phyloP scores from a whole-genome alignment of 2,888 invertebrate species.

The Gymnocheta viridis region DNA sequence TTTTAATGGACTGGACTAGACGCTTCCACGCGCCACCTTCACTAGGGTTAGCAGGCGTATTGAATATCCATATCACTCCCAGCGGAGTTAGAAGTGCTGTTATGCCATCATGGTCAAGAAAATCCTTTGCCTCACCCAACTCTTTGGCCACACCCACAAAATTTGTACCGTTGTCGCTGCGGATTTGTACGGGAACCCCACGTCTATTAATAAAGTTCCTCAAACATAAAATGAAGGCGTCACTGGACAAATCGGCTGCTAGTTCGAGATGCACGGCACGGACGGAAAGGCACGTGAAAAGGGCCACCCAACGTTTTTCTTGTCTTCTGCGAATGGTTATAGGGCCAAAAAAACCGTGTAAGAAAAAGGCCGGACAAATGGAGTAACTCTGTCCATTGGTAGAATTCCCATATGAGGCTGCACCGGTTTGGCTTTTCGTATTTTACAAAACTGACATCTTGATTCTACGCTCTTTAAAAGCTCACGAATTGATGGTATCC shows the following conservation, averaged over 20 bases:
- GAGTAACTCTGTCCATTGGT: conserved; percentile 60
- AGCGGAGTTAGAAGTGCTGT: neutral
- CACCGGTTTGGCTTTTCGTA: conserved; percentile 22
- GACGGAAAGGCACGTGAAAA: conserved; percentile 66
- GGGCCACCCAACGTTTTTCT: conserved; percentile 63
- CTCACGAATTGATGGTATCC: conserved; percentile 56
- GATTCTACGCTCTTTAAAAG: conserved; percentile 8
- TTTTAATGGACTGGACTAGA: conserved; percentile 61
- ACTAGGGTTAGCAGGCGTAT: conserved; percentile 57
- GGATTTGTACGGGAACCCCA: conserved; percentile 51
- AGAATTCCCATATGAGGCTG: conserved; percentile 60
- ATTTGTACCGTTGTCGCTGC: conserved; percentile 66
- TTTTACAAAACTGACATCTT: conserved; percentile 13
- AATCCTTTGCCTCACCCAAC: neutral
- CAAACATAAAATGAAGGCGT: conserved; percentile 39
- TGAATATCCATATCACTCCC: conserved; percentile 58
- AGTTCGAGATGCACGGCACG: conserved; percentile 65
- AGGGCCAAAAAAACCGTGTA: conserved; percentile 65
- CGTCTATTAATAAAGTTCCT: conserved; percentile 61
- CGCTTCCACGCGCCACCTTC: conserved; percentile 72
- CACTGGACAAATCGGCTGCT: conserved; percentile 22
- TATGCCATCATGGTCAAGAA: conserved; percentile 22
- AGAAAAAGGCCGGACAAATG: conserved; percentile 61
- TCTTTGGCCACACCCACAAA: conserved; percentile 56
- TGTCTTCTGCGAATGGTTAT: conserved; percentile 38